These are phyloP conservation scores for Pogonocherus hispidulus DNA, from an alignment of 2,888 invertebrate genomes.

Conservation along the genomic window DNA sequence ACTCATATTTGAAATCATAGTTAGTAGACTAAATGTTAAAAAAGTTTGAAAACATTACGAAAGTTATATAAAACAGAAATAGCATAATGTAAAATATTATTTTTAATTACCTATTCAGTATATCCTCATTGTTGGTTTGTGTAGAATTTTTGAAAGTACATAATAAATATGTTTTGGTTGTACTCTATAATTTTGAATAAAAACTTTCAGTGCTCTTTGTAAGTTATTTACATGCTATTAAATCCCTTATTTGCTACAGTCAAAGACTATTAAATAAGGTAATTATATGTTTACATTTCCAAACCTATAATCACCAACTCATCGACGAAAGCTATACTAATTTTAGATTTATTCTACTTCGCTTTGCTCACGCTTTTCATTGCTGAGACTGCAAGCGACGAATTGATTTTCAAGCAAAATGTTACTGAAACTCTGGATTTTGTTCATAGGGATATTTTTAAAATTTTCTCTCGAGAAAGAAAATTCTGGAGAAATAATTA, in stretches of 20 bases:
- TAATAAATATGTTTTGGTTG: too few relatives aligned
- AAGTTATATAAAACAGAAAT: too few relatives aligned
- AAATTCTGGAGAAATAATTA: conserved; percentile 26
- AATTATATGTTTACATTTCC: not conserved
- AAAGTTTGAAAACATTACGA: too few relatives aligned
- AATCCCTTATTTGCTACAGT: not conserved
- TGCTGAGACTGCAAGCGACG: not conserved
- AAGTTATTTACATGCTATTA: too few relatives aligned
- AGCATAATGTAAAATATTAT: too few relatives aligned
- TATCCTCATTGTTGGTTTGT: too few relatives aligned
- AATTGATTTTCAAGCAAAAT: conserved; percentile 31
- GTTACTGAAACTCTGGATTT: conserved; percentile 18
- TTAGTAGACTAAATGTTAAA: too few relatives aligned
- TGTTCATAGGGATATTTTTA: not conserved
- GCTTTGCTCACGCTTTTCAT: not conserved
- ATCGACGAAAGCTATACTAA: not conserved
- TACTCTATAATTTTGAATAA: not conserved
- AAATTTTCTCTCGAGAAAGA: conserved; percentile 24
- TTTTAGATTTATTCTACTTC: not conserved
- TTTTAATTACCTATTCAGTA: too few relatives aligned
- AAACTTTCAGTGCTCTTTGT: not conserved
- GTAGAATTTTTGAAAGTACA: too few relatives aligned
- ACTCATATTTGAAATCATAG: not conserved
- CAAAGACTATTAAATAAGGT: not conserved
- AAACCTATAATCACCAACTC: not conserved